These are phyloP conservation scores for Cherax quadricarinatus DNA, from an alignment of 1,140 invertebrate genomes.

Conservation along the genomic window DNA sequence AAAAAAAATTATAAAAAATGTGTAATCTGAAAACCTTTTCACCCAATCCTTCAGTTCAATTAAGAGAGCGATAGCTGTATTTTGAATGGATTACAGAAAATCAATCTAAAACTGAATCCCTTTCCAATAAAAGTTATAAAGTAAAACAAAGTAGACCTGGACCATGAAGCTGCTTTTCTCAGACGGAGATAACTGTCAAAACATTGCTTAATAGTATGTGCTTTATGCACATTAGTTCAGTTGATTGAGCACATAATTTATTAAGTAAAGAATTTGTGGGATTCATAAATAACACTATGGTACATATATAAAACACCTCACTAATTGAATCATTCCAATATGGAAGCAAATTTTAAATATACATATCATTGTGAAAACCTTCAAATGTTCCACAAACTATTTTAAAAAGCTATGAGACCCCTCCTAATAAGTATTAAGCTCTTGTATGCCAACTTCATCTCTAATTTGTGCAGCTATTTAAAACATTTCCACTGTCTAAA, in stretches of 20 bases:
- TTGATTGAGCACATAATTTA: neutral
- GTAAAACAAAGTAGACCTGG: neutral
- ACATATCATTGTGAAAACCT: slow-evolving; percentile 12
- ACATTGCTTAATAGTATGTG: neutral
- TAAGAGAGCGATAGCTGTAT: no score
- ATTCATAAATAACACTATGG: neutral
- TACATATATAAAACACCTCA: neutral
- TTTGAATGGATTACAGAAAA: neutral
- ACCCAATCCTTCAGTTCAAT: no score
- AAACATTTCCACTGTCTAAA: neutral
- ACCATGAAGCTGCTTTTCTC: neutral
- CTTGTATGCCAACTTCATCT: neutral
- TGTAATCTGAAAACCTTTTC: no score
- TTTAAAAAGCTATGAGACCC: neutral
- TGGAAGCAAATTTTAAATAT: slow-evolving; percentile 6
- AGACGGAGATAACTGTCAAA: neutral
- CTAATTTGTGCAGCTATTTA: neutral
- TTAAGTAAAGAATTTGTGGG: neutral
- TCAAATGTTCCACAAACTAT: neutral
- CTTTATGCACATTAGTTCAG: neutral
- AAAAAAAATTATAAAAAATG: no score
- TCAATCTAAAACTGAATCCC: neutral
- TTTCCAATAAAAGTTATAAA: neutral
- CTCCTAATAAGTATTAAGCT: neutral
- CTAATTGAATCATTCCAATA: neutral